Percentiles rank a stretch among this genome's conserved stretches.
Evolutionary conservation across 1,140 invertebrate genomes (phyloP).

Genomic region (Drosophila parabipectinata): DNA sequence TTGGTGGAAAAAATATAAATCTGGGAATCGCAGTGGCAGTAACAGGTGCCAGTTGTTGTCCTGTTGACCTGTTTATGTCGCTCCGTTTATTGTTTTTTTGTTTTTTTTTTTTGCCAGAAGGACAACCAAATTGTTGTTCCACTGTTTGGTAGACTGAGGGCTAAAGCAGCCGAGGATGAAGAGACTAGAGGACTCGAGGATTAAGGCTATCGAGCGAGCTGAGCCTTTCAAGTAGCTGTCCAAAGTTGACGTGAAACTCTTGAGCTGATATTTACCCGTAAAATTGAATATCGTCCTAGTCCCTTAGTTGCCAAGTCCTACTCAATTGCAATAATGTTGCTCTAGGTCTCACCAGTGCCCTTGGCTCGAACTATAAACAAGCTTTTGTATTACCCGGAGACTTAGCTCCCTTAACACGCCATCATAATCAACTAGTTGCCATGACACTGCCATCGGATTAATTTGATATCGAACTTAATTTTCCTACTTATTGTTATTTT

Average conservation of each 20-base stretch:
- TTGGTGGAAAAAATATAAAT: neutral
- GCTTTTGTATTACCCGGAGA: neutral
- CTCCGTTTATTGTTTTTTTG: constrained; percentile 1
- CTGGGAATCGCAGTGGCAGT: neutral
- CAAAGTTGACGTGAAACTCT: neutral
- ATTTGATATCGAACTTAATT: neutral
- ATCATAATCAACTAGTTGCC: constrained; percentile 34
- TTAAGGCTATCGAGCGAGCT: neutral
- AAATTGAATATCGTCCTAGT: neutral
- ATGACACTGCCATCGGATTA: constrained; percentile 1
- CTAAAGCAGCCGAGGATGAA: neutral
- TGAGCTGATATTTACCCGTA: neutral
- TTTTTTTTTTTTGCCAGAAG: neutral
- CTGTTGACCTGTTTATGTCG: constrained; percentile 13
- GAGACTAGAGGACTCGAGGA: neutral
- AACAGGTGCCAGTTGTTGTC: neutral
- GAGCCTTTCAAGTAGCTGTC: neutral
- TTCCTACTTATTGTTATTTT: neutral
- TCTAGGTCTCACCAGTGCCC: neutral
- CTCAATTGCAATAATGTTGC: constrained; percentile 1
- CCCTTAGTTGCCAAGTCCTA: neutral
- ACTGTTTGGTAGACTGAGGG: neutral
- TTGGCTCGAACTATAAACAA: constrained; percentile 1
- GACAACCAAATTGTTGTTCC: neutral
- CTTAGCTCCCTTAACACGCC: constrained; percentile 18